These are phyloP conservation scores for Physeter macrocephalus DNA, from an alignment of 2,113 vertebrate species.

Conservation along the genomic window DNA sequence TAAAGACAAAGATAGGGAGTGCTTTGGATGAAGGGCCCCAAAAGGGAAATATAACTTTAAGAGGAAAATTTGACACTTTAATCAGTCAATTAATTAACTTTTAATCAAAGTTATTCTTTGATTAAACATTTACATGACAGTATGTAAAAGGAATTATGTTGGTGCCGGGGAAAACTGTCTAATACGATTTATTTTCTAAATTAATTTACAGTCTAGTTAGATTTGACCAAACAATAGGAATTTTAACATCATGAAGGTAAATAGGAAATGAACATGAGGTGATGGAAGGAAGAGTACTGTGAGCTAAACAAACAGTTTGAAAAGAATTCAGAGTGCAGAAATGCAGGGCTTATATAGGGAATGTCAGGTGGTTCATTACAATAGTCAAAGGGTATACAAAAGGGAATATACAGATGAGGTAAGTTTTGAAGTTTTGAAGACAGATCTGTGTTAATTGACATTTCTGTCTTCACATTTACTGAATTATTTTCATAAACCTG, in stretches of 20 bases:
- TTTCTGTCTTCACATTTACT: not conserved
- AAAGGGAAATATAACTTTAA: not conserved
- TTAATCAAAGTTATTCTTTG: not conserved
- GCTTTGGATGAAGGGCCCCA: not conserved
- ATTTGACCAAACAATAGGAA: not conserved
- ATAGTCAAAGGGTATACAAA: not conserved
- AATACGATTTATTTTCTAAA: not conserved
- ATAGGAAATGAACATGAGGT: not conserved
- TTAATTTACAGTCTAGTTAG: not conserved
- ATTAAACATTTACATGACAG: not conserved
- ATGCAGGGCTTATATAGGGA: not conserved
- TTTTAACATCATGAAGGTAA: not conserved
- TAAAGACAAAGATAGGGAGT: not conserved
- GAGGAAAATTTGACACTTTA: not conserved
- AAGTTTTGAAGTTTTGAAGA: not conserved
- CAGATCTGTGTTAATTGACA: not conserved
- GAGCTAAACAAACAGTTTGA: not conserved
- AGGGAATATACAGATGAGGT: not conserved
- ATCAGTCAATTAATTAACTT: not conserved
- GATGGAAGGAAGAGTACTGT: not conserved
- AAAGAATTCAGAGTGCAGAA: not conserved
- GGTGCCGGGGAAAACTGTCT: not conserved
- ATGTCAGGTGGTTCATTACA: not conserved
- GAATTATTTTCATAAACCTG: not conserved
- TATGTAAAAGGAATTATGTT: not conserved